Base-by-base conservation (phyloP, 2,797 vertebrate species). In the Ammospiza maritima region DNA sequence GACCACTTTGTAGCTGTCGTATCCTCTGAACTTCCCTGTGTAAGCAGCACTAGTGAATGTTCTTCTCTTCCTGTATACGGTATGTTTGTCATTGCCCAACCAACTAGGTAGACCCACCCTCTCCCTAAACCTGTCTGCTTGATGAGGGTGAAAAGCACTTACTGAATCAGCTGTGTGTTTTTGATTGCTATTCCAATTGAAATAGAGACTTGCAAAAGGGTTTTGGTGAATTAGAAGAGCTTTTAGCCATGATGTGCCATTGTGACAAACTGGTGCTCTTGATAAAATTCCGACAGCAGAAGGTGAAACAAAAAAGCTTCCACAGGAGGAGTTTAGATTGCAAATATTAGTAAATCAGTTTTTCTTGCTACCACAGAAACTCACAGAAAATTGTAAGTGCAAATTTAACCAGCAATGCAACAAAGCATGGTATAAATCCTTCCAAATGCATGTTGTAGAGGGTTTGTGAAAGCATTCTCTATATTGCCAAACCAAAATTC, bases 401-500 rank as follows among this genome's bases (percentile, higher is more conserved):
- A 89, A 44, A 73, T 95, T 93, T 85, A 71, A 81, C 42, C 65
- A 75, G 45, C 11, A 44, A 84, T 51, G 42, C 1, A 3, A 85
- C 45, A 60, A 70, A 44, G 20, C 21, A 81, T 16, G 9, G 45
- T 60, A 2, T 29, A 91, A 54, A 50, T 92, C 32, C 74, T 92
- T 85, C 47, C 70, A 95, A 65, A 9, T 57, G 47, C 58, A 91
- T 25, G 48, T 67, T 69, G 57, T 34, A 84, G 16, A 84, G 7
- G 6, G 19, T 72, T 85, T 94, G 54, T 91, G 65, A 93, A 92
- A 87, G 34, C 40, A 87, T 34, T 9, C 9, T 71, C 57, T 60
- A 45, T 58, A 80, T 26, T 73, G 69, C n/a, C 80, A 95, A 89
- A 90, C 27, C 54, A 90, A 57, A 85, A 84, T 45, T 89, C 47